Conservation (phyloP, 2,888 invertebrate genomes). For the Drosophila longiperda region DNA sequence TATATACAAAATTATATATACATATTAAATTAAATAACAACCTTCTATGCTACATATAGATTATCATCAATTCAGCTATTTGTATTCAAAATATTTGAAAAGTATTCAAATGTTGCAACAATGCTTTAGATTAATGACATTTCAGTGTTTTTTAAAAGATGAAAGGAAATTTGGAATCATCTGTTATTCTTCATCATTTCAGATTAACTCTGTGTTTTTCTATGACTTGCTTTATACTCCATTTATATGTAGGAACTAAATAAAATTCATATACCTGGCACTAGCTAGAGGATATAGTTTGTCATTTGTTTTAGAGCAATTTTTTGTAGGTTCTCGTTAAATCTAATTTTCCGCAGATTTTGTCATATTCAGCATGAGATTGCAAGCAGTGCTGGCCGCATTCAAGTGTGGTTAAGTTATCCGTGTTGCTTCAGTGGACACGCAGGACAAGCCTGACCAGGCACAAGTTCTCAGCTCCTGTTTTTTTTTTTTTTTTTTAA, state of each 20-base stretch:
- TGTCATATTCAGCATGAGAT: constrained; percentile 33
- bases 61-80: not conserved
- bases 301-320: constrained; percentile 4
- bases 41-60: not conserved
- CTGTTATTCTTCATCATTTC: not conserved
- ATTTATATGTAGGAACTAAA: constrained; percentile 38
- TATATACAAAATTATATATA: not conserved
- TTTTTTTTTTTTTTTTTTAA: constrained; percentile 41
- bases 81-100: not conserved
- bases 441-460: not conserved
- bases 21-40: not conserved
- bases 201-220: constrained; percentile 10
- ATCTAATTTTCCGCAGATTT: constrained; percentile 79
- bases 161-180: not conserved
- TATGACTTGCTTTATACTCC: constrained; percentile 28
- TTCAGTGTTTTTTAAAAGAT: constrained; percentile 24
- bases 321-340: constrained; percentile 26
- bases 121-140: not conserved
- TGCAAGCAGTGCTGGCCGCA: constrained; percentile 21
- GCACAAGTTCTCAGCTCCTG: not conserved
- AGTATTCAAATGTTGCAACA: not conserved
- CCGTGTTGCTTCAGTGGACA: constrained; percentile 53
- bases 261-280: constrained; percentile 44
- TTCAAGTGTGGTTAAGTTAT: constrained; percentile 50
- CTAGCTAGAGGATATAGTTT: constrained; percentile 14